Evolutionary conservation across 2,888 invertebrate genomes (phyloP).

Genomic region (Tetheella fluctuosa): DNA sequence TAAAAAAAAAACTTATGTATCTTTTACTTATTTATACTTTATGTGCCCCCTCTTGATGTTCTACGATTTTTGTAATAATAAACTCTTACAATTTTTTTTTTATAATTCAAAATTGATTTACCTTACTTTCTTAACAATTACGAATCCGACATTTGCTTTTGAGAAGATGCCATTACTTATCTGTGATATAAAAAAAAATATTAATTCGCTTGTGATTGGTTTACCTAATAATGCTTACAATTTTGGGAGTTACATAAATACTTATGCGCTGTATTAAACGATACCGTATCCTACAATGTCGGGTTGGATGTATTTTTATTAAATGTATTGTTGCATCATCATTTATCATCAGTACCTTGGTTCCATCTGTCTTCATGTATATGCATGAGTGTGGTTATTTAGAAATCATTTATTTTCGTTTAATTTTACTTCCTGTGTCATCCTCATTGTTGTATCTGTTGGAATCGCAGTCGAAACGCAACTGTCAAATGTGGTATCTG

Average conservation of each 20-base stretch:
- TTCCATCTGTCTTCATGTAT: constrained; percentile 62
- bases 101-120: constrained; percentile 35
- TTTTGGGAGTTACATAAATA: constrained; percentile 46
- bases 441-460: constrained; percentile 46
- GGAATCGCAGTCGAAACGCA: constrained; percentile 24
- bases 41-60: constrained; percentile 44
- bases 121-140: constrained; percentile 40
- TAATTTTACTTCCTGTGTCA: constrained; percentile 33
- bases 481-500: constrained; percentile 13
- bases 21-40: constrained; percentile 31
- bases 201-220: constrained; percentile 80
- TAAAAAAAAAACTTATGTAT: constrained; percentile 25
- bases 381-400: constrained; percentile 83
- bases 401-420: constrained; percentile 42
- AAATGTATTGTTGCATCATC: constrained; percentile 53
- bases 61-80: constrained; percentile 29
- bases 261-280: constrained; percentile 21
- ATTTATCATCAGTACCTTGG: constrained; percentile 36
- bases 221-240: constrained; percentile 73
- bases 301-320: constrained; percentile 70
- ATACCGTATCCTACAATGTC: constrained; percentile 59
- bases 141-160: constrained; percentile 79
- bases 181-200: constrained; percentile 34
- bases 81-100: constrained; percentile 29
- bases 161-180: constrained; percentile 77